A percentile compares a stretch with the other conserved stretches of the same genome.
These are phyloP conservation scores for Sebastes iracundus DNA, from an alignment of 2,797 vertebrate species.

Conservation along the genomic window DNA sequence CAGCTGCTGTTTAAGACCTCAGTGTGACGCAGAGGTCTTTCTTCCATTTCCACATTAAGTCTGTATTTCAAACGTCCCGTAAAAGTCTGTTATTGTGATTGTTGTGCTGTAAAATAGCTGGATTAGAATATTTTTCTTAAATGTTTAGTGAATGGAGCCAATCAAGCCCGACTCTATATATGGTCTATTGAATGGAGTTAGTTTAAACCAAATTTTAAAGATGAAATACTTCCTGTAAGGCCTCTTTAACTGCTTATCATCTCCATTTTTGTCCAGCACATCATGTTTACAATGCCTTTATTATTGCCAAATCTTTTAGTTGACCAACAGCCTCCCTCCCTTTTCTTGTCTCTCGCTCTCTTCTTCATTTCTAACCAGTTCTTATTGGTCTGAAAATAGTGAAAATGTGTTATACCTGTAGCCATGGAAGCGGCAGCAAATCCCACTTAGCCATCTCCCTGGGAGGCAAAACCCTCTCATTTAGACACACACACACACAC, in stretches of 20 bases:
- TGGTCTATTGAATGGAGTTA: background rate
- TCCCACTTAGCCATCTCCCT: constrained; percentile 67
- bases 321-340: background rate
- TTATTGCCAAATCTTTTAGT: background rate
- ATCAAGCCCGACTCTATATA: background rate
- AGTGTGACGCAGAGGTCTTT: background rate
- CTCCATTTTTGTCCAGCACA: background rate
- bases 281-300: constrained; percentile 20
- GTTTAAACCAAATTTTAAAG: background rate
- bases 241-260: background rate
- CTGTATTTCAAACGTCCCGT: background rate
- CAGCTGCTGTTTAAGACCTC: constrained; percentile 23
- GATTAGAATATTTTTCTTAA: background rate
- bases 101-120: background rate
- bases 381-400: constrained; percentile 52
- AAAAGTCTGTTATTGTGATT: background rate
- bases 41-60: constrained; percentile 11
- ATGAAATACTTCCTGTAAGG: background rate
- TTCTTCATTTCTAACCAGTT: constrained; percentile 19
- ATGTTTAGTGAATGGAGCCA: background rate
- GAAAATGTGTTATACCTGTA: constrained; percentile 69
- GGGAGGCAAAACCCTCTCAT: constrained; percentile 70
- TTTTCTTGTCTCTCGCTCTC: background rate
- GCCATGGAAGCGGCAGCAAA: constrained; percentile 71
- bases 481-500: constrained; percentile 63